Base-by-base conservation (phyloP, 2,113 vertebrate species). In the Rallus limicola region DNA sequence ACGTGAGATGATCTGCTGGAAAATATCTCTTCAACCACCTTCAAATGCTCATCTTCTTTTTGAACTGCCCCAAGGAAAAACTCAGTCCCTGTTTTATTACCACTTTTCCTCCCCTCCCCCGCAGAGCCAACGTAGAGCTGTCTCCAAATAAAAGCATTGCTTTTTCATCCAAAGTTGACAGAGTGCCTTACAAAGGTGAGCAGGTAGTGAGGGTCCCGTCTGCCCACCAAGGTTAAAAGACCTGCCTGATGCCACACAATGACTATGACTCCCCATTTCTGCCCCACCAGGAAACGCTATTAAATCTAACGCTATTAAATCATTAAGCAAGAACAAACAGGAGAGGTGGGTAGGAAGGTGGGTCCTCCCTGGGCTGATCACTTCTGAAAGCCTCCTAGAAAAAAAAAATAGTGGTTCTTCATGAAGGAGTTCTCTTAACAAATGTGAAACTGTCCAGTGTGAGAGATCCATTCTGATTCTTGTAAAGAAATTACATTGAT, bases 11-110 rank as follows among this genome's bases (percentile, higher is more conserved):
- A 96, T 92, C 88, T 75, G 79, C 81, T 88, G 93, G 82, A 90
- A 96, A 94, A 81, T 92, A 86, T 93, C 95, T 94, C 90, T 95
- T 96, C 90, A 92, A 24, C 88, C 88, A 78, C 56, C 88, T 90
- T 96, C 92, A 92, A 88, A 83, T 81, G 65, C 83, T 95, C 90
- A 58, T 93, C 88, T 90, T 90, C 53, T 90, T 95, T 62, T 90
- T 96, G 68, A 90, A 90, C 62, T 88, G 56, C 83, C 79, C 92
- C 88, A 94, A 88, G 60, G 92, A 90, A 88, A 94, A 93, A 86
- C 64, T 86, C 69, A 81, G 69, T 93, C 62, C 72, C 53, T 84
- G 44, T 77, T 93, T 92, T 92, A 86, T 96, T 86, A 86, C 74
- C 16, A 6, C 34, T 11, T 44, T 42, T 50, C 20, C 36, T 31